phyloP scores from a whole-genome alignment of 2,888 invertebrate genomes.

The Volucella inflata region DNA sequence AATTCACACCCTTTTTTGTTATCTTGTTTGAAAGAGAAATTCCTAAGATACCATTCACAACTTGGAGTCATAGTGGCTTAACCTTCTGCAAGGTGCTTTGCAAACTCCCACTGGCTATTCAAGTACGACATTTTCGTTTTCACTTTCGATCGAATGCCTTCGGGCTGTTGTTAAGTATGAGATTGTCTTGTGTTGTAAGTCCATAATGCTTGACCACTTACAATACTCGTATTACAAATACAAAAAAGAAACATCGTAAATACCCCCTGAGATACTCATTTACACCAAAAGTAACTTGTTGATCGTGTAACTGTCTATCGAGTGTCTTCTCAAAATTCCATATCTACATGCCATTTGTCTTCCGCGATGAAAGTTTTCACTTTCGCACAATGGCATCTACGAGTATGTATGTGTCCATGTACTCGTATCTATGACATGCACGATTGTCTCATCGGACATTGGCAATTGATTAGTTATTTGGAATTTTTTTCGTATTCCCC shows the following conservation, averaged over 20 bases:
- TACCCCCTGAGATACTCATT: slow-evolving; percentile 14
- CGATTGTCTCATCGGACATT: slow-evolving; percentile 33
- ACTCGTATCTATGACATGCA: slow-evolving; percentile 7
- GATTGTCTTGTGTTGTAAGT: slow-evolving; percentile 53
- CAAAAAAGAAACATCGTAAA: slow-evolving; percentile 14
- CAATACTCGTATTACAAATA: slow-evolving; percentile 31
- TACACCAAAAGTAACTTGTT: slow-evolving; percentile 28
- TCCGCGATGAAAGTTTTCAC: slow-evolving; percentile 70
- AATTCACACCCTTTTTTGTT: too few species aligned
- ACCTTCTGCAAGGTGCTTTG: not conserved
- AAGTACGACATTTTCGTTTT: slow-evolving; percentile 34
- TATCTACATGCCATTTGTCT: slow-evolving; percentile 42
- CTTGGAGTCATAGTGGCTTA: not conserved
- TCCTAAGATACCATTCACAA: not conserved
- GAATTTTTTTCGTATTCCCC: slow-evolving; percentile 16
- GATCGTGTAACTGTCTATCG: slow-evolving; percentile 33
- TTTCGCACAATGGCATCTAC: slow-evolving; percentile 56
- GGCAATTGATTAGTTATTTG: slow-evolving; percentile 42
- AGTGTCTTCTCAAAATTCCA: slow-evolving; percentile 52
- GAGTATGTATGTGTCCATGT: not conserved
- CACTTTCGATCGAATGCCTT: slow-evolving; percentile 62
- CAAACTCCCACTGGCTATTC: slow-evolving; percentile 15
- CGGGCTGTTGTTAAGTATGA: slow-evolving; percentile 33
- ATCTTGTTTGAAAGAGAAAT: not conserved
- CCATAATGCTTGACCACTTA: slow-evolving; percentile 24